These are phyloP conservation scores for Scaptomyza pallida DNA, from an alignment of 1,140 invertebrate species.

Conservation along the genomic window DNA sequence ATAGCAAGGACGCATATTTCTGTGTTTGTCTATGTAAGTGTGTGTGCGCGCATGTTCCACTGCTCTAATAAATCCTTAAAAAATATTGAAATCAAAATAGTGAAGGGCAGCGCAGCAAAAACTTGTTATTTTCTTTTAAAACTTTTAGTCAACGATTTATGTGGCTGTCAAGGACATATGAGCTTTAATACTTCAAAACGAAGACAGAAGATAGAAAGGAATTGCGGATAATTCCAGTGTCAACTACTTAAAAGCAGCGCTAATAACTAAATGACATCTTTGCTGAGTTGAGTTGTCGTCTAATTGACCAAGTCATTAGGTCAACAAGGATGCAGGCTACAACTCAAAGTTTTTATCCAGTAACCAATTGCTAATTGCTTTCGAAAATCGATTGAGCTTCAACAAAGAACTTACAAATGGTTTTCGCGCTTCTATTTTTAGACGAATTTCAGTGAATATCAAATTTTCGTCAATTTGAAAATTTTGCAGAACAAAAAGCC, in stretches of 20 bases:
- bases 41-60: slow-evolving; percentile 1
- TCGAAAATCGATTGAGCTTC: too few relatives aligned
- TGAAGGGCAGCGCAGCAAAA: slow-evolving; percentile 24
- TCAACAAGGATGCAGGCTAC: not conserved
- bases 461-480: not conserved
- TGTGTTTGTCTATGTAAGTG: too few relatives aligned
- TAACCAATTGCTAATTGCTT: not conserved
- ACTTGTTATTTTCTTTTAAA: slow-evolving; percentile 23
- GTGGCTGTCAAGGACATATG: slow-evolving; percentile 55
- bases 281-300: not conserved
- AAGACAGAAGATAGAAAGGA: not conserved
- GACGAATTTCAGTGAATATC: not conserved
- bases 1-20: slow-evolving; percentile 12
- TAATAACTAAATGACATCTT: not conserved
- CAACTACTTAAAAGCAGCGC: slow-evolving; percentile 7
- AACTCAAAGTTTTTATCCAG: not conserved
- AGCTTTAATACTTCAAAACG: slow-evolving; percentile 43
- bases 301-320: not conserved
- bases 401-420: too few relatives aligned
- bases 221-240: slow-evolving; percentile 6
- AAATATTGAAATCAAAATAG: slow-evolving; percentile 61
- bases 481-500: not conserved
- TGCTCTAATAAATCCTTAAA: slow-evolving; percentile 52
- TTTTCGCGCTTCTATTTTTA: not conserved
- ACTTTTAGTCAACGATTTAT: slow-evolving; percentile 61